Base-by-base conservation (phyloP, 2,888 invertebrate species). In the Ormyrus nitidulus region DNA sequence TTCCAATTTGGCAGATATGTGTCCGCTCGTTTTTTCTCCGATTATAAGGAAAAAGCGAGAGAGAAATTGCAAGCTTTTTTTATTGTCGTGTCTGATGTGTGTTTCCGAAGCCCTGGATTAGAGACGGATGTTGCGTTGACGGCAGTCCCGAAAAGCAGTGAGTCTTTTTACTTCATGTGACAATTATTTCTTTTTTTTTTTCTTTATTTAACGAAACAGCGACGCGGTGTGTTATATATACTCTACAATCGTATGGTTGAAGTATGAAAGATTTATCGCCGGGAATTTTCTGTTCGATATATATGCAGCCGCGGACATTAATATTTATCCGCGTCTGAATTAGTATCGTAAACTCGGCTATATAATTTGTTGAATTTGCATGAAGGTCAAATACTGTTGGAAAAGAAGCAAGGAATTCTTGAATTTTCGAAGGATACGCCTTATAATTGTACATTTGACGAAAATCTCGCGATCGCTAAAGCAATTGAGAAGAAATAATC, bases 71-170 rank as follows among this genome's bases (percentile, higher is more conserved):
- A 77, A 69, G 69, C 61, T 77, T 82, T 83, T 84, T 86, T 84
- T 81, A 83, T 85, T 85, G 85, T 86, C 86, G 86, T 86, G 86
- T 87, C 86, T 85, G 87, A 86, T 87, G 87, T 87, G 86, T 87
- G 87, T 87, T 86, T 87, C 86, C 86, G 78, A 87, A 87, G 86
- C 85, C 84, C 85, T 86, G 85, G 85, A 75, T 85, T 80, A 83
- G 81, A 86, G 85, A 84, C 83, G 86, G 85, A 86, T 84, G 83
- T 86, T 86, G 84, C 84, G 83, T 85, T 85, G 83, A 86, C 19
- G 85, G 86, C 86, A 85, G 85, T 83, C 84, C 84, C 84, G 81
- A 85, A 83, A 84, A 86, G 83, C 87, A 86, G 87, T 87, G 87
- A 87, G 87, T 86, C 84, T 86, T 84, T 84, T 83, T 82, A 77